Base-by-base conservation (phyloP, 2,888 invertebrate genomes). In the Aphodius sticticus region DNA sequence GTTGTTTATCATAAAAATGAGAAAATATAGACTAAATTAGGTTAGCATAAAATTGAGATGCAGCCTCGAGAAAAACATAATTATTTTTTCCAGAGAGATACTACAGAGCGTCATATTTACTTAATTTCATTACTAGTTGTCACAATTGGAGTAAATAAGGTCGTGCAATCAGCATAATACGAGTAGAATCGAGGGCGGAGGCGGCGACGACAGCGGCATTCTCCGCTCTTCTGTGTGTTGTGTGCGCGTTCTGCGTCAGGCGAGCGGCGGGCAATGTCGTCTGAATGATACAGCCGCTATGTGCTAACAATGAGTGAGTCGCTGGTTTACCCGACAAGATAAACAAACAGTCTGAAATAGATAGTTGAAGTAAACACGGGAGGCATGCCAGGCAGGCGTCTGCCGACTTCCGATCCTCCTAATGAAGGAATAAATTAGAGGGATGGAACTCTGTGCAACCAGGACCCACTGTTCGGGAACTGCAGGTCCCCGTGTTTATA, bases 341-440 rank as follows among this genome's bases (percentile, higher is more conserved):
- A 78, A 78, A 78, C 72, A 78, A 78, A 78, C 71, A 71, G 37
- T 71, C 78, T 78, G 71, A 78, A 78, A 78, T 78, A 78, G 78
- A 78, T 78, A 78, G 72, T 53, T 78, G 74, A 72, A 71, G 71
- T 78, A 78, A 78, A 78, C 78, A 78, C 72, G 15, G 71, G 37
- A 53, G 38, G 76, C 76, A 76, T 76, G 53, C 76, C 76, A 35
- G 37, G 71, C 74, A 74, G 26, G 26, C 74, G 74, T 74, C 74
- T 36, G 74, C 9, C 74, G 74, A 74, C 37, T 74, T 74, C 74
- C 74, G 74, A 74, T 74, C 35, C 74, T 16, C 53, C 53, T 53
- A 53, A 53, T 53, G 53, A 53, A 53, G 53, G 53, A 53, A 53
- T 53, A 53, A 53, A 53, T 53, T 53, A 53, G 53, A 53, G 53